Base-by-base conservation (phyloP, 2,797 vertebrate genomes). In the Kryptopterus vitreolus region DNA sequence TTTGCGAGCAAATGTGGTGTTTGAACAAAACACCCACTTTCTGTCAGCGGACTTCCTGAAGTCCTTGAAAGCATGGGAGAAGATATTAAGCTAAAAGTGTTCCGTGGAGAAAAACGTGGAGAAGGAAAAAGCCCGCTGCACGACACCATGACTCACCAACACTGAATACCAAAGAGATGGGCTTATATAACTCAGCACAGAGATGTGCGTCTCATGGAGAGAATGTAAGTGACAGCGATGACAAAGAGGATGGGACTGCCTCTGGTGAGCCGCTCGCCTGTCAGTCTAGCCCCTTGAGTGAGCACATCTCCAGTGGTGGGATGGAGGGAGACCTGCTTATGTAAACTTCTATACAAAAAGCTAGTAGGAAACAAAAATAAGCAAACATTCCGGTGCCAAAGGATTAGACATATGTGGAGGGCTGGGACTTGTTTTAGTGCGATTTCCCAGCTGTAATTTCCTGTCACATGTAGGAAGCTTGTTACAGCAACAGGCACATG, bases 161-260 rank as follows among this genome's bases (percentile, higher is more conserved):
- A 35, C 31, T 82, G 62, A 58, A 85, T 81, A 66, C 50, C 74
- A 86, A 82, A 77, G 81, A 82, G 83, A 84, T 79, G 65, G 73
- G 57, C 81, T 91, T 90, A 87, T 84, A 82, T 89, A 91, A 91
- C 86, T 70, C 78, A 74, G 74, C 73, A 76, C 84, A 85, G 83
- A 84, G 88, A 89, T 85, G 85, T 82, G 69, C 59, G 53, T 86
- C 86, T 90, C 87, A 81, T 84, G 73, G 79, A 81, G 78, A 86
- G 83, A 69, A 78, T 62, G 86, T 88, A 85, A 82, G 82, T 88
- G 89, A 91, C 88, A 87, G 77, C 83, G 83, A 87, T 86, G 89
- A 92, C 89, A 89, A 87, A 88, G 85, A 89, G 85, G 86, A 88
- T 77, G 84, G 88, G 87, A 87, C 86, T 79, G 89, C 90, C 89